Evolutionary conservation across 92 coral and sea anemone genomes (phyloP).

Genomic region (Epizoanthus fatuus): DNA sequence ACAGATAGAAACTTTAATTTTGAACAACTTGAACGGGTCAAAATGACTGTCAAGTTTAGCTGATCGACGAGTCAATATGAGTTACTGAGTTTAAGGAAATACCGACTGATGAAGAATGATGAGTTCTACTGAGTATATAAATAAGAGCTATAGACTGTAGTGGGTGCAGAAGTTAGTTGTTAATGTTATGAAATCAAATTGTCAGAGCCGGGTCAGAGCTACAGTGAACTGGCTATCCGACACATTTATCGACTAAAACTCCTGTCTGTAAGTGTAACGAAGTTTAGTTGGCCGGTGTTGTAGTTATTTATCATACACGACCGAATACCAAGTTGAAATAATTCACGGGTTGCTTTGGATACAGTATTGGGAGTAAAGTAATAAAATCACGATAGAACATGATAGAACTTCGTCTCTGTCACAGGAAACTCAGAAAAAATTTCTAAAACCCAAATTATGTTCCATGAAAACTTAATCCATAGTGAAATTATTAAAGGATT

Average conservation of each 20-base stretch:
- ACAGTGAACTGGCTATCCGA: not conserved
- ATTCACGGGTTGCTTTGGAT: not conserved
- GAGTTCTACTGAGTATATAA: too few relatives aligned
- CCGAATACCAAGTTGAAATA: not conserved
- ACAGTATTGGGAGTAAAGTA: not conserved
- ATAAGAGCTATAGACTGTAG: too few relatives aligned
- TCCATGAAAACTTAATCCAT: not conserved
- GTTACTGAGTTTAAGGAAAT: too few relatives aligned
- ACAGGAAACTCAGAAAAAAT: conserved; percentile 32
- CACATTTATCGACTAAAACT: not conserved
- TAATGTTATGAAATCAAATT: too few relatives aligned
- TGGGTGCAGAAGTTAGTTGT: too few relatives aligned
- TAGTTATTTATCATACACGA: not conserved
- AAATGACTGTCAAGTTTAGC: too few relatives aligned
- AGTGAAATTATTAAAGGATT: not conserved
- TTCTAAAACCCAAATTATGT: conserved; percentile 6
- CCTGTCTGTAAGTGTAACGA: not conserved
- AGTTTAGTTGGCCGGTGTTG: conserved; percentile 1
- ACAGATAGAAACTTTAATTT: too few relatives aligned
- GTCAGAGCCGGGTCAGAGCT: not conserved
- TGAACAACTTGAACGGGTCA: too few relatives aligned
- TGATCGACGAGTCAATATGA: too few relatives aligned
- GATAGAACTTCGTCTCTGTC: not conserved
- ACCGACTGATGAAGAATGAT: too few relatives aligned
- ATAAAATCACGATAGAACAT: not conserved